Conservation (phyloP, 2,797 vertebrate genomes). For the Liasis olivaceus region DNA sequence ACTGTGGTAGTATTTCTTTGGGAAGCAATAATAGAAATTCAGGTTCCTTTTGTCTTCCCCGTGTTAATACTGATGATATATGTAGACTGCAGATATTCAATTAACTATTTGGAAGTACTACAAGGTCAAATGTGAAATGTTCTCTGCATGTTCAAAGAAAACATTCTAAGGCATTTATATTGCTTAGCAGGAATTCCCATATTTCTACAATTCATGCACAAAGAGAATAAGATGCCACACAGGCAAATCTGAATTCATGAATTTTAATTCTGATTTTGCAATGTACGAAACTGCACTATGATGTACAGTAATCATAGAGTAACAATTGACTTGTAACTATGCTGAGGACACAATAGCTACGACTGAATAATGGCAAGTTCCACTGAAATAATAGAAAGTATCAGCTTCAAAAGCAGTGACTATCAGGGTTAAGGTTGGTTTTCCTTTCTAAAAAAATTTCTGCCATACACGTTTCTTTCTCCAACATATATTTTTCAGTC, state of each 20-base stretch:
- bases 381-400: not conserved
- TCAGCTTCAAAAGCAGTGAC: not conserved
- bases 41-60: not conserved
- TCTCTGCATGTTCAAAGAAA: not conserved
- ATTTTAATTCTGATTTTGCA: not conserved
- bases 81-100: not conserved
- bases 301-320: not conserved
- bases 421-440: no score
- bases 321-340: not conserved
- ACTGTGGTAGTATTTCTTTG: not conserved
- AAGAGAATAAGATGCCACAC: not conserved
- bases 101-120: not conserved
- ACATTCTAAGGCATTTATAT: constrained; percentile 10
- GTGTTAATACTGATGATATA: not conserved
- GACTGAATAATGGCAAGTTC: not conserved
- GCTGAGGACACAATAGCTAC: not conserved
- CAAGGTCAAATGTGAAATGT: not conserved
- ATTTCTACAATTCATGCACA: not conserved
- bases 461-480: not conserved
- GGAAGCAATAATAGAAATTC: not conserved
- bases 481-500: not conserved
- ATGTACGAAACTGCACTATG: not conserved
- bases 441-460: not conserved
- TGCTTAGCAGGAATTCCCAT: constrained; percentile 28
- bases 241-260: not conserved